phyloP scores from a whole-genome alignment of 1,140 invertebrate genomes.

The Spodoptera frugiperda region DNA sequence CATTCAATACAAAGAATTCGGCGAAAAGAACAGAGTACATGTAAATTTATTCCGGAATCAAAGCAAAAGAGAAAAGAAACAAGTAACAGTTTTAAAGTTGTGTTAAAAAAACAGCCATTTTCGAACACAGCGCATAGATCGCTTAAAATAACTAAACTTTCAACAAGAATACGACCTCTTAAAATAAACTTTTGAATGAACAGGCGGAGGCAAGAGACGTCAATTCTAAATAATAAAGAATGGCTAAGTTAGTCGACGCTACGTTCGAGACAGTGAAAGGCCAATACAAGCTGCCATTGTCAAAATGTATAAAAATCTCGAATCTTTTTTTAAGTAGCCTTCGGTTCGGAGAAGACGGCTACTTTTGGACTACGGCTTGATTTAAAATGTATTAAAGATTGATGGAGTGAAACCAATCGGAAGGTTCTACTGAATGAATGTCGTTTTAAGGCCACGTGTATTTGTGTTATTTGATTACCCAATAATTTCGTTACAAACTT shows the following conservation, averaged over 20 bases:
- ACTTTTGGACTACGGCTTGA: too few species aligned
- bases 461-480: too few species aligned
- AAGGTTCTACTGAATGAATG: too few species aligned
- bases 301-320: neutral
- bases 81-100: slow-evolving; percentile 1
- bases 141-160: slow-evolving; percentile 27
- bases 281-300: slow-evolving; percentile 4
- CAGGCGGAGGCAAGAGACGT: slow-evolving; percentile 11
- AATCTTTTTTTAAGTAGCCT: slow-evolving; percentile 15
- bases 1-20: neutral
- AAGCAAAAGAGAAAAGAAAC: neutral
- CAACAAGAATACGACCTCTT: slow-evolving; percentile 21
- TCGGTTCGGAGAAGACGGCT: too few species aligned
- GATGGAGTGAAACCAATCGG: too few species aligned
- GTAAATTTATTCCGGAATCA: neutral
- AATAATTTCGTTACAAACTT: too few species aligned
- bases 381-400: too few species aligned
- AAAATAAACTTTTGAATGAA: slow-evolving; percentile 29
- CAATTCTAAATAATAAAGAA: slow-evolving; percentile 38
- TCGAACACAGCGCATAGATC: neutral
- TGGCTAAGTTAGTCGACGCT: slow-evolving; percentile 4
- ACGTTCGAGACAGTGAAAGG: neutral
- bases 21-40: neutral
- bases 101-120: slow-evolving; percentile 8
- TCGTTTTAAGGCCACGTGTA: too few species aligned